Conservation (phyloP, 2,888 invertebrate genomes). For the Ischnus inquisitorius region DNA sequence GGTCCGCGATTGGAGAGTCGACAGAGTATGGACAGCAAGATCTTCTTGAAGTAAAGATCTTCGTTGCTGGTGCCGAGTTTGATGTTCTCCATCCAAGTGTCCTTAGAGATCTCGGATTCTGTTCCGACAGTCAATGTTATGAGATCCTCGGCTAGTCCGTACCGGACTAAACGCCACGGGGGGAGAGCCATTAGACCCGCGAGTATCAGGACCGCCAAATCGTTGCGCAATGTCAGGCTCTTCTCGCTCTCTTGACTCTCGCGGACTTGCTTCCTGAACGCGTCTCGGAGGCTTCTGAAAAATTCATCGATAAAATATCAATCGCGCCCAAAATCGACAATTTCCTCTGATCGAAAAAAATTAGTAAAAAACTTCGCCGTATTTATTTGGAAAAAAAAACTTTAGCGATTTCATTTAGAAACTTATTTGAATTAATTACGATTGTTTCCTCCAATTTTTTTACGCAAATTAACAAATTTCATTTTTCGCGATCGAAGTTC, state of each 20-base stretch:
- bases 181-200: slow-evolving; percentile 73
- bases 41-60: slow-evolving; percentile 82
- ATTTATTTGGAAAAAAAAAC: slow-evolving; percentile 14
- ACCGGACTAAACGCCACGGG: slow-evolving; percentile 76
- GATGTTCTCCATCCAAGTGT: slow-evolving; percentile 77
- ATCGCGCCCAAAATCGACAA: background rate
- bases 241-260: slow-evolving; percentile 68
- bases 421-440: too few relatives aligned
- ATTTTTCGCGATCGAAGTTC: background rate
- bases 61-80: slow-evolving; percentile 73
- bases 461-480: too few relatives aligned
- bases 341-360: too few relatives aligned
- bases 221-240: slow-evolving; percentile 79
- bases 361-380: background rate
- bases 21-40: slow-evolving; percentile 77
- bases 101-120: slow-evolving; percentile 70
- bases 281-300: slow-evolving; percentile 77
- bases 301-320: slow-evolving; percentile 56
- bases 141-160: slow-evolving; percentile 79
- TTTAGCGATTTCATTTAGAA: background rate
- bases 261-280: slow-evolving; percentile 75
- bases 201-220: slow-evolving; percentile 78
- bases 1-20: slow-evolving; percentile 73
- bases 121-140: slow-evolving; percentile 75
- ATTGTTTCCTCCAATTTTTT: too few relatives aligned